These are phyloP conservation scores for Spodoptera litura DNA, from an alignment of 1,140 invertebrate genomes.

Conservation along the genomic window DNA sequence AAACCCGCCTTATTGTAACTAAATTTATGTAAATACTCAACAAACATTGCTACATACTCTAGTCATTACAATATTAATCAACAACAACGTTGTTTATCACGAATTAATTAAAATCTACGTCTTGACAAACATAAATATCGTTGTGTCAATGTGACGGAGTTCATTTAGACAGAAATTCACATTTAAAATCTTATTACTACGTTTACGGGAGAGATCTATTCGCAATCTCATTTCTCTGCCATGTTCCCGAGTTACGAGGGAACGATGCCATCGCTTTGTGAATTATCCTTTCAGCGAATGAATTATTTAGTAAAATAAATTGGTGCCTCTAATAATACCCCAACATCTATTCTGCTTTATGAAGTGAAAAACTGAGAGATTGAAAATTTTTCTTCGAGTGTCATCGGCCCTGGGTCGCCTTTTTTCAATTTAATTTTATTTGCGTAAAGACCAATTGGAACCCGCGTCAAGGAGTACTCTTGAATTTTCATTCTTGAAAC, in stretches of 20 bases:
- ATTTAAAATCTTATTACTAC: slow-evolving; percentile 75
- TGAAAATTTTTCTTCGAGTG: slow-evolving; percentile 9
- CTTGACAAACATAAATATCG: slow-evolving; percentile 48
- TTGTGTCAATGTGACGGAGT: slow-evolving; percentile 53
- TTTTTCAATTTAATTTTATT: slow-evolving; percentile 49
- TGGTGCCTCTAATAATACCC: slow-evolving; percentile 42
- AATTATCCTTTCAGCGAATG: slow-evolving; percentile 51
- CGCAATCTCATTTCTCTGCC: slow-evolving; percentile 59
- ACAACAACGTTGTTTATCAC: slow-evolving; percentile 14
- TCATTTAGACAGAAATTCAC: slow-evolving; percentile 66
- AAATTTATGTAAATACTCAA: slow-evolving; percentile 5
- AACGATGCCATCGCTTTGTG: slow-evolving; percentile 30
- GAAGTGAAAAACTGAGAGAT: slow-evolving; percentile 41
- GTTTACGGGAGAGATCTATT: slow-evolving; percentile 51
- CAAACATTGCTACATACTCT: not conserved
- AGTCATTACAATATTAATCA: not conserved
- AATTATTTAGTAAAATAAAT: slow-evolving; percentile 54
- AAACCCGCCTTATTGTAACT: no score
- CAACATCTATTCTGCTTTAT: slow-evolving; percentile 39
- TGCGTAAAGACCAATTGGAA: not conserved
- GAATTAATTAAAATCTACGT: slow-evolving; percentile 51
- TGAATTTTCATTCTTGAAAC: not conserved
- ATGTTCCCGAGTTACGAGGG: slow-evolving; percentile 67
- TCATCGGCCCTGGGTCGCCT: slow-evolving; percentile 7
- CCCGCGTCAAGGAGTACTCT: slow-evolving; percentile 5